A percentile compares a stretch with the other conserved stretches of the same genome.
Evolutionary conservation across 2,888 invertebrate genomes (phyloP).

Genomic region (Eledone cirrhosa): DNA sequence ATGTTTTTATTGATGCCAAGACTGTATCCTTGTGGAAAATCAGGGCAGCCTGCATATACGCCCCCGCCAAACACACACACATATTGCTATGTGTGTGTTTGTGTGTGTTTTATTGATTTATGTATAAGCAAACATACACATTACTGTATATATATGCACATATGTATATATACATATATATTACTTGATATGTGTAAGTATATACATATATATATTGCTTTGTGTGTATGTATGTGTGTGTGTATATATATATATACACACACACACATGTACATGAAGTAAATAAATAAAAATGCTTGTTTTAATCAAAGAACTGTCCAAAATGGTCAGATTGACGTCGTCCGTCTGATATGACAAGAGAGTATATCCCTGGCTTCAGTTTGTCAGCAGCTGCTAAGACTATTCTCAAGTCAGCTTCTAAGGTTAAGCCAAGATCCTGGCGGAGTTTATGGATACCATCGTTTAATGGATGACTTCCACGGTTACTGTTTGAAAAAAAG

Average conservation of each 20-base stretch:
- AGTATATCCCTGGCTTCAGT: constrained; percentile 58
- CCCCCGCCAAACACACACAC: neutral
- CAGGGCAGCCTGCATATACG: neutral
- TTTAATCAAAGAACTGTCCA: neutral
- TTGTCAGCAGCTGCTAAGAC: constrained; percentile 60
- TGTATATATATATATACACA: neutral
- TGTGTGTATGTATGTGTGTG: neutral
- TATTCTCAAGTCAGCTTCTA: constrained; percentile 59
- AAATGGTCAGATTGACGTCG: neutral
- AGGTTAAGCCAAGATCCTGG: constrained; percentile 51
- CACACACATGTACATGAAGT: neutral
- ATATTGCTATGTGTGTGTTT: neutral
- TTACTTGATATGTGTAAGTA: neutral
- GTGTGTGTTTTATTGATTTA: neutral
- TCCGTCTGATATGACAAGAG: constrained; percentile 40
- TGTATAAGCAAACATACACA: neutral
- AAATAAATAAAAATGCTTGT: neutral
- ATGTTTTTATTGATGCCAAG: too few species aligned
- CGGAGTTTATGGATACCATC: constrained; percentile 46
- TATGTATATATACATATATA: neutral
- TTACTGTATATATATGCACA: neutral
- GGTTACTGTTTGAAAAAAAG: constrained; percentile 33
- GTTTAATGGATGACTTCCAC: constrained; percentile 33
- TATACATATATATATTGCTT: neutral
- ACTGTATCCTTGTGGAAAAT: too few species aligned